These are phyloP conservation scores for Gambusia holbrooki DNA, from an alignment of 2,113 vertebrate species.

Conservation along the genomic window DNA sequence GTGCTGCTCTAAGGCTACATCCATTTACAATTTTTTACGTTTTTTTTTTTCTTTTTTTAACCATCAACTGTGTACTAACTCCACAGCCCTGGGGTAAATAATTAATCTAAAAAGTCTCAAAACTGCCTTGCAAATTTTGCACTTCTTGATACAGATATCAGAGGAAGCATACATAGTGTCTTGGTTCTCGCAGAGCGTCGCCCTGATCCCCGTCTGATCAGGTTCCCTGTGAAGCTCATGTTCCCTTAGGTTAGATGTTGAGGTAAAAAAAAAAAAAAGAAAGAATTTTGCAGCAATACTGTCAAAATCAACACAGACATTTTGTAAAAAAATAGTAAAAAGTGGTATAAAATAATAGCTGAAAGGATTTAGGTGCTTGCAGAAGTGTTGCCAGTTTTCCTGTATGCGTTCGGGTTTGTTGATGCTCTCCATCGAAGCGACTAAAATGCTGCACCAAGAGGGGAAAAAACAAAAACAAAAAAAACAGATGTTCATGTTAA, in stretches of 20 bases:
- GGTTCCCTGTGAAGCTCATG: slow-evolving; percentile 63
- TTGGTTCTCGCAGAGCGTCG: slow-evolving; percentile 41
- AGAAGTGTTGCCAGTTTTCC: slow-evolving; percentile 8
- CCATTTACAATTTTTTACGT: slow-evolving; percentile 13
- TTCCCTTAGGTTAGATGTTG: slow-evolving; percentile 24
- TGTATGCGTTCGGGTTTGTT: neutral
- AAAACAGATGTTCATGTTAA: slow-evolving; percentile 60
- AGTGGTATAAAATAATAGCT: neutral
- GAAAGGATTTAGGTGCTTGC: slow-evolving; percentile 3
- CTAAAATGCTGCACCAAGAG: slow-evolving; percentile 11
- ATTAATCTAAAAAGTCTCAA: slow-evolving; percentile 72
- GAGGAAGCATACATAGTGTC: slow-evolving; percentile 53
- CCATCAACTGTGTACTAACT: slow-evolving; percentile 48
- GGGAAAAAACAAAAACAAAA: slow-evolving; percentile 1
- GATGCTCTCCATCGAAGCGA: slow-evolving; percentile 1
- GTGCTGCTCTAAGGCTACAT: slow-evolving; percentile 33
- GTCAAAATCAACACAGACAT: slow-evolving; percentile 1
- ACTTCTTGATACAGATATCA: slow-evolving; percentile 77
- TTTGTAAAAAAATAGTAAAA: neutral
- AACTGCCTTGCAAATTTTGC: slow-evolving; percentile 76
- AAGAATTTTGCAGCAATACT: slow-evolving; percentile 61
- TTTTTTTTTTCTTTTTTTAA: slow-evolving; percentile 7
- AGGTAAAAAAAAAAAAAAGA: slow-evolving; percentile 18
- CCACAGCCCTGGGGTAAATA: slow-evolving; percentile 71
- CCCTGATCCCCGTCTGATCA: slow-evolving; percentile 59